phyloP scores from a whole-genome alignment of 2,888 invertebrate species.

The Tryphoninae sp. region DNA sequence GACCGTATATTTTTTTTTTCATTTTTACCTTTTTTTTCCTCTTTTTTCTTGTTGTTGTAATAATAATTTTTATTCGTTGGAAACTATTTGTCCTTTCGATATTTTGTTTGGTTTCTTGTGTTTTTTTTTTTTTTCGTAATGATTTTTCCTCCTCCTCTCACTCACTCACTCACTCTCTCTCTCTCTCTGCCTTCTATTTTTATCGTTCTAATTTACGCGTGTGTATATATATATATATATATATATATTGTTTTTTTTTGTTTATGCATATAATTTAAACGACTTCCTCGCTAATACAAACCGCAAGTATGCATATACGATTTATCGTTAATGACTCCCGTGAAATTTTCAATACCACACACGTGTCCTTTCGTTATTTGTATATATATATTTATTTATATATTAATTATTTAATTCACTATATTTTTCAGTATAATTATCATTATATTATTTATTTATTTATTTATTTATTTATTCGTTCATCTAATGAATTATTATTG shows the following conservation, averaged over 20 bases:
- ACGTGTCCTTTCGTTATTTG: slow-evolving; percentile 23
- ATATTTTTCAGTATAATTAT: slow-evolving; percentile 49
- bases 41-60: background rate
- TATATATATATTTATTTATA: background rate
- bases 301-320: slow-evolving; percentile 44
- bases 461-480: slow-evolving; percentile 44
- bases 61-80: slow-evolving; percentile 35
- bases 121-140: slow-evolving; percentile 18
- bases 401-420: slow-evolving; percentile 21
- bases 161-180: slow-evolving; percentile 27
- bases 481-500: slow-evolving; percentile 61
- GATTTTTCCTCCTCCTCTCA: slow-evolving; percentile 18
- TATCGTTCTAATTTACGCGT: slow-evolving; percentile 28
- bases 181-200: slow-evolving; percentile 22
- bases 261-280: slow-evolving; percentile 25
- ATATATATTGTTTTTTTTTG: slow-evolving; percentile 20
- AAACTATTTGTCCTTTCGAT: slow-evolving; percentile 48
- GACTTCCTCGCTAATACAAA: slow-evolving; percentile 52
- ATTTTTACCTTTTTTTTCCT: too few relatives aligned
- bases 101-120: slow-evolving; percentile 35
- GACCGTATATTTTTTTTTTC: slow-evolving; percentile 7
- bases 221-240: slow-evolving; percentile 13
- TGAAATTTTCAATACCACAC: slow-evolving; percentile 47
- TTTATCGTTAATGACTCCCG: slow-evolving; percentile 53
- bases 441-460: slow-evolving; percentile 41